Evolutionary conservation across 1,140 invertebrate genomes (phyloP).

Genomic region (Listronotus oregonensis): DNA sequence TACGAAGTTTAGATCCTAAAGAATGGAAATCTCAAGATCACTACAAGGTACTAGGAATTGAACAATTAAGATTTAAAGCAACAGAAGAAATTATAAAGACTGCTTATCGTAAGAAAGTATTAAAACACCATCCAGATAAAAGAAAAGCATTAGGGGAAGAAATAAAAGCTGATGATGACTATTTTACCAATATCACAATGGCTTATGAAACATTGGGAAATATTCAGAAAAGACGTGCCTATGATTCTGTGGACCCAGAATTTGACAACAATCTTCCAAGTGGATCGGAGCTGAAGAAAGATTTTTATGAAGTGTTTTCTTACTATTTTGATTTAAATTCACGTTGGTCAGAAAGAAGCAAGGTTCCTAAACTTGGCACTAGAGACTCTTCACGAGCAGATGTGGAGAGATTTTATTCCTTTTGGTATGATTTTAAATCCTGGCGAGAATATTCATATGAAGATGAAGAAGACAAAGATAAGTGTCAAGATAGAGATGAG

Average conservation of each 20-base stretch:
- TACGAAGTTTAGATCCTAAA: constrained; percentile 91
- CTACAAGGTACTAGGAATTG: constrained; percentile 91
- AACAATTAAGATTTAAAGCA: constrained; percentile 74
- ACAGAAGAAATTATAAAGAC: constrained; percentile 91
- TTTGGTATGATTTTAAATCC: constrained; percentile 98
- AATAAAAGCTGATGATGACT: constrained; percentile 86
- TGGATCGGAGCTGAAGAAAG: constrained; percentile 74
- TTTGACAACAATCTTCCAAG: constrained; percentile 90
- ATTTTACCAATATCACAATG: constrained; percentile 99
- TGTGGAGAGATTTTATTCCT: constrained; percentile 85
- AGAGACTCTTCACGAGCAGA: constrained; percentile 70
- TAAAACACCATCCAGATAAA: constrained; percentile 98
- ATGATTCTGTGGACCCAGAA: constrained; percentile 94
- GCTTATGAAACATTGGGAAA: constrained; percentile 91
- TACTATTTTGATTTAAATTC: constrained; percentile 86
- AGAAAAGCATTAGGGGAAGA: constrained; percentile 86
- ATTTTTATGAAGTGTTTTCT: constrained; percentile 81
- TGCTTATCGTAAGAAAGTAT: constrained; percentile 89
- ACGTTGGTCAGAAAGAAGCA: constrained; percentile 88
- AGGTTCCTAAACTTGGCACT: constrained; percentile 85
- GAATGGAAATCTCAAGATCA: constrained; percentile 98
- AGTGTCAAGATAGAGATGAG: constrained; percentile 94
- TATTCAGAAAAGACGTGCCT: constrained; percentile 80
- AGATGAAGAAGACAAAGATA: constrained; percentile 98
- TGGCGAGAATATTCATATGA: constrained; percentile 99